Evolutionary conservation across 2,113 vertebrate genomes (phyloP), one percentile per base, ranked within the genome.

Genomic region (Colistium nudipinnis): DNA sequence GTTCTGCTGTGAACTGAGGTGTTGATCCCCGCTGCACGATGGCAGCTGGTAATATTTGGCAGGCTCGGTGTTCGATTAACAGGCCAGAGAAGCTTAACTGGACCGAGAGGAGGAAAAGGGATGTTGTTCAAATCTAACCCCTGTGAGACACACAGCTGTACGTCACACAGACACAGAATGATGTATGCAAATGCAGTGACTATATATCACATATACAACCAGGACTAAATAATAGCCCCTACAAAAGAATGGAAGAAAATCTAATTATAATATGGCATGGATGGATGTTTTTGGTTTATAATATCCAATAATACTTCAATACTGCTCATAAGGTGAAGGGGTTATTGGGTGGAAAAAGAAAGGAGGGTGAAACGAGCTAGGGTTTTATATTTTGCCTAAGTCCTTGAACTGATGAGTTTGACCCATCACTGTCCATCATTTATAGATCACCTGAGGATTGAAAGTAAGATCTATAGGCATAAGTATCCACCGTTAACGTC

Each of bases 31-130:
- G 67, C 49, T 55, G 62, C 51, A 59, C 14, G 11, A 70, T 62
- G 63, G 62, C 88, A 90, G 74, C 73, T 85, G 80, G 31, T 75
- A 55, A 64, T 71, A 70, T 72, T 80, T 84, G 77, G 72, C 84
- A 81, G 56, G 31, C 63, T 64, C 1, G 7, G 28, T 36, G 19
- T 81, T 83, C 39, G 44, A 86, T 78, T 84, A 85, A 48, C 59
- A 59, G 62, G 44, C 52, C 63, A 71, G 67, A 78, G 60, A 74
- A 81, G 51, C 72, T 74, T 43, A 68, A 71, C 44, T 45, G 36
- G 38, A 35, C 61, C 22, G 48, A 65, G 39, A 30, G n/a, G 7
- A 25, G 20, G 39, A 20, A 19, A 33, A 44, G 31, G 39, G 39
- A 56, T 63, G 25, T 16, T 51, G 33, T 76, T 75, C 36, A 43